Conservation (phyloP, 2,888 invertebrate genomes). For the Schrankia costaestrigalis region DNA sequence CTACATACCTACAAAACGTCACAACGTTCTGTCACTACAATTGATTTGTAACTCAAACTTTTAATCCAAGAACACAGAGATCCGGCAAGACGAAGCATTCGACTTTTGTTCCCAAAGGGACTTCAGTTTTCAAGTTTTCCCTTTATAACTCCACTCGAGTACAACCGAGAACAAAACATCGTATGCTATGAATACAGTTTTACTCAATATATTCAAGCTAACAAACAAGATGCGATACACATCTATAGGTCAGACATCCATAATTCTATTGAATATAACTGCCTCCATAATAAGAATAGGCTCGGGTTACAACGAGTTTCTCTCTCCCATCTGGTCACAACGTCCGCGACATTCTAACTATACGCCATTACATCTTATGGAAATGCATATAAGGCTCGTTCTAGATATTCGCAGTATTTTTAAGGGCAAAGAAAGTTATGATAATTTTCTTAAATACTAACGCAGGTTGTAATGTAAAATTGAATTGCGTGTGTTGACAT, state of each 20-base stretch:
- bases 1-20: no score
- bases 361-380: neutral
- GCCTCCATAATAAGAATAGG: conserved; percentile 14
- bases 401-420: neutral
- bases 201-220: neutral
- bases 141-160: neutral
- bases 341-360: conserved; percentile 4
- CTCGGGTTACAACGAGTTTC: conserved; percentile 26
- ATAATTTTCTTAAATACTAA: neutral
- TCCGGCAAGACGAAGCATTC: no score
- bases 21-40: no score
- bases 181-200: neutral
- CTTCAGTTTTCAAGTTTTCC: no score
- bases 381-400: neutral
- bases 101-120: no score
- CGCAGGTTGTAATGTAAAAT: conserved; percentile 23
- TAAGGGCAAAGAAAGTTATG: neutral
- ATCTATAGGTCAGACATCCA: conserved; percentile 18
- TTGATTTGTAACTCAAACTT: no score
- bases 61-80: no score
- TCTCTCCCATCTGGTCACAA: conserved; percentile 15
- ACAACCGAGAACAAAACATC: neutral
- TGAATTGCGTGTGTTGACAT: no score
- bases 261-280: conserved; percentile 15
- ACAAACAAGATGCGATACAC: conserved; percentile 14